Base-by-base conservation (phyloP, 2,797 vertebrate species). In the Pangasius mekongensis region DNA sequence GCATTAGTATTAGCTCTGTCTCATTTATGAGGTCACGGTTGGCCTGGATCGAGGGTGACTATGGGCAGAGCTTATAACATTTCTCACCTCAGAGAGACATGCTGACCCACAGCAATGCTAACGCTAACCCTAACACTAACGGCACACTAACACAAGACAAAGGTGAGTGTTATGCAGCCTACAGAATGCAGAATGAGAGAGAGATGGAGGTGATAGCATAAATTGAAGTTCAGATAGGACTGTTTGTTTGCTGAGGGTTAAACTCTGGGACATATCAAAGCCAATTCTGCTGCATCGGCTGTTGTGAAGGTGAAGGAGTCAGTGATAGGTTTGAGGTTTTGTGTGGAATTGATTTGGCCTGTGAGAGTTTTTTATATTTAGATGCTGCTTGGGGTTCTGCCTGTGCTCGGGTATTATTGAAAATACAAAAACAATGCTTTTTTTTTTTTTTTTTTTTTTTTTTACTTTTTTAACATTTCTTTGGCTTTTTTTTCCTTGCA, bases 161-260 rank as follows among this genome's bases (percentile, higher is more conserved):
- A 96, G 97, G 97, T 98, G 94, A 97, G 96, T 94, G 90, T 86
- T n/a, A 67, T n/a, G 49, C 47, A 30, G 30, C 27, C 36, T 77
- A 66, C 71, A 78, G 52, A 5, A 82, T 58, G 30, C 74, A 49
- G 64, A 71, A 56, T 36, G 14, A 76, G 33, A 47, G 7, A 27
- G 20, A 24, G 24, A 24, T 0, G 1, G 62, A n/a, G 22, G 67
- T 16, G 43, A 24, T 14, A 13, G 33, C 30, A 74, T 76, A 74
- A 30, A 39, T n/a, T 52, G 3, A 73, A 54, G 13, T 54, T 18
- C 66, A 82, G 30, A 58, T 56, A 20, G 69, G 33, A 77, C n/a
- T 66, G 43, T 76, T 84, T 39, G 14, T 10, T 83, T 49, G 54
- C 5, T 49, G 3, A 49, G 3, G 52, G 56, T 52, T 58, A 36